A percentile compares a stretch with the other conserved stretches of the same genome.
Evolutionary conservation across 1,140 invertebrate genomes (phyloP).

Genomic region (Drusus annulatus): DNA sequence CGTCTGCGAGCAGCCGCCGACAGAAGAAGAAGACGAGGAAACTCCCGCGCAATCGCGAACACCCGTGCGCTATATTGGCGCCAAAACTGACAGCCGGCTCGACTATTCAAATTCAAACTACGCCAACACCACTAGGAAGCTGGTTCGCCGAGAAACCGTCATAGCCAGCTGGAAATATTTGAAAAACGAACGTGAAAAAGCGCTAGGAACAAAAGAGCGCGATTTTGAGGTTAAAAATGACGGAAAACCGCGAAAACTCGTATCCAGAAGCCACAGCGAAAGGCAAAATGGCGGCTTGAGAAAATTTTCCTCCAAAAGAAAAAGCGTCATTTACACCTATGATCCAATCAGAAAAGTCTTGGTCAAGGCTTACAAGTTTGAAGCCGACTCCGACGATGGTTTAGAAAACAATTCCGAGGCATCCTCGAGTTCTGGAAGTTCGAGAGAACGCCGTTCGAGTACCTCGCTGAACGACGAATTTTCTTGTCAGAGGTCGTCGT

Average conservation of each 20-base stretch:
- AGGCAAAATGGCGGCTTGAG: slow-evolving; percentile 35
- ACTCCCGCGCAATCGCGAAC: slow-evolving; percentile 27
- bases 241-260: background rate
- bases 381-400: background rate
- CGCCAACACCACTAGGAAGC: slow-evolving; percentile 22
- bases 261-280: slow-evolving; percentile 51
- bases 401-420: too few relatives aligned
- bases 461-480: slow-evolving; percentile 13
- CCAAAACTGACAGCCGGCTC: slow-evolving; percentile 51
- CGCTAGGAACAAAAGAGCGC: slow-evolving; percentile 44
- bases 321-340: slow-evolving; percentile 53
- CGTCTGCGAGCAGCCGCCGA: background rate
- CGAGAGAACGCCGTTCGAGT: background rate
- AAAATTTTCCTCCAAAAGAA: slow-evolving; percentile 49
- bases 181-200: slow-evolving; percentile 49
- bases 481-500: slow-evolving; percentile 50
- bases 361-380: slow-evolving; percentile 46
- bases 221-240: background rate
- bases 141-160: slow-evolving; percentile 52
- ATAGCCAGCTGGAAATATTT: slow-evolving; percentile 57
- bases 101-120: slow-evolving; percentile 33
- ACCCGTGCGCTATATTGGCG: slow-evolving; percentile 43
- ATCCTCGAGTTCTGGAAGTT: background rate
- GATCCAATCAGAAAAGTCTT: slow-evolving; percentile 46
- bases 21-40: background rate